Evolutionary conservation across 1,140 invertebrate species (phyloP).

Genomic region (Trichonephila clavata): DNA sequence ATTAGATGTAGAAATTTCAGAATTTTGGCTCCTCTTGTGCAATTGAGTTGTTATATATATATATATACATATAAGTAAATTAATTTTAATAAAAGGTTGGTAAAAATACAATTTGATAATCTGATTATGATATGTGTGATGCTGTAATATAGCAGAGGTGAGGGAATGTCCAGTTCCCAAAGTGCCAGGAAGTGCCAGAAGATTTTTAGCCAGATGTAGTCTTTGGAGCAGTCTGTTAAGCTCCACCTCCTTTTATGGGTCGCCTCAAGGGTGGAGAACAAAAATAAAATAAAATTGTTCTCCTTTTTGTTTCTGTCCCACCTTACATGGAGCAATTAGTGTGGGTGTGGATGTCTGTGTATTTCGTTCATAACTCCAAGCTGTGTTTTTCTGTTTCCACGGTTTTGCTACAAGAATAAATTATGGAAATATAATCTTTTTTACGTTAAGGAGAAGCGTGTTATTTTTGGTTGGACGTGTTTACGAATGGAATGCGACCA

Average conservation of each 20-base stretch:
- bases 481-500: conserved; percentile 37
- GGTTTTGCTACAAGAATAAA: conserved; percentile 23
- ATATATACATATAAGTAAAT: too few species aligned
- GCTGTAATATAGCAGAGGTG: neutral
- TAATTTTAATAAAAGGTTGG: too few species aligned
- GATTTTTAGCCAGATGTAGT: conserved; percentile 22
- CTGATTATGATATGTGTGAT: too few species aligned
- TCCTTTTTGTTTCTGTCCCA: conserved; percentile 53
- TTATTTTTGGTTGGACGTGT: conserved; percentile 52
- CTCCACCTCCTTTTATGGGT: conserved; percentile 62
- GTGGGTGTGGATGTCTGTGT: conserved; percentile 55
- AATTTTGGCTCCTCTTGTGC: too few species aligned
- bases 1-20: too few species aligned
- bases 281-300: conserved; percentile 62
- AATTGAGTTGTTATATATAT: too few species aligned
- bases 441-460: conserved; percentile 34
- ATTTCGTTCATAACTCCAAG: conserved; percentile 32
- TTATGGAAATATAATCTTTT: conserved; percentile 54
- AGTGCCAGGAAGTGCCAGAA: conserved; percentile 15
- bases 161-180: conserved; percentile 1
- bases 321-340: conserved; percentile 61
- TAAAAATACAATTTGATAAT: too few species aligned
- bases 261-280: conserved; percentile 57
- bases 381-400: conserved; percentile 25
- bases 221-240: conserved; percentile 1